Percentiles rank a stretch among this genome's conserved stretches.
Conservation (phyloP, 2,797 vertebrate species). For the Chelidonichthys spinosus region DNA sequence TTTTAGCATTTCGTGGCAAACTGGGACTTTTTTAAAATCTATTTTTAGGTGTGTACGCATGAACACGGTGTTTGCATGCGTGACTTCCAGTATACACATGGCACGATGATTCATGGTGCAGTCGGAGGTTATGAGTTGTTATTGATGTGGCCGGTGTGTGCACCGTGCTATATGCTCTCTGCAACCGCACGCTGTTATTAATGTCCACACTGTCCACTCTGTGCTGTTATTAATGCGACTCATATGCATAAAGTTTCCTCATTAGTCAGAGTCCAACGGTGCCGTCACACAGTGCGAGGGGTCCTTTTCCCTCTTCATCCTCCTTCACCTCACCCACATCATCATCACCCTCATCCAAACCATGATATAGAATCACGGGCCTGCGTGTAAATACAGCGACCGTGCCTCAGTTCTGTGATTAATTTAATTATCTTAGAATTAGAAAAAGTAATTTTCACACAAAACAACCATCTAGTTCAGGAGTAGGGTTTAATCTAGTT, state of each 20-base stretch:
- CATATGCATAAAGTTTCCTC: slow-evolving; percentile 80
- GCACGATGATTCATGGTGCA: slow-evolving; percentile 59
- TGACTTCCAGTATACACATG: slow-evolving; percentile 38
- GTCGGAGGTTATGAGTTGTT: slow-evolving; percentile 68
- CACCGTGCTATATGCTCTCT: slow-evolving; percentile 56
- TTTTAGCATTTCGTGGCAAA: slow-evolving; percentile 30
- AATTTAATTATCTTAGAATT: neutral
- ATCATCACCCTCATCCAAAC: neutral
- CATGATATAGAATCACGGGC: neutral
- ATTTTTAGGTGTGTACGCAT: slow-evolving; percentile 40
- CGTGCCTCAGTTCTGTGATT: slow-evolving; percentile 7
- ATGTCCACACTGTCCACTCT: slow-evolving; percentile 72
- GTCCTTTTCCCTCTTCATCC: slow-evolving; percentile 29
- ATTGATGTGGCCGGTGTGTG: slow-evolving; percentile 65
- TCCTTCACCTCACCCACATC: slow-evolving; percentile 16
- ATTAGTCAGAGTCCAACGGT: slow-evolving; percentile 82
- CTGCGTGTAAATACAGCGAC: neutral
- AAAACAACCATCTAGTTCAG: neutral
- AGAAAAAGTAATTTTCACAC: neutral
- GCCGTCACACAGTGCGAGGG: slow-evolving; percentile 57
- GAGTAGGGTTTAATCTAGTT: neutral
- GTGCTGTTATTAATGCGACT: slow-evolving; percentile 83
- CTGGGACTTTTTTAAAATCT: slow-evolving; percentile 19
- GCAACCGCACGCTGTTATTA: slow-evolving; percentile 72
- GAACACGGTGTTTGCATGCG: slow-evolving; percentile 36